Evolutionary conservation across 1,140 invertebrate species (phyloP).

Genomic region (Dendrolimus punctatus): DNA sequence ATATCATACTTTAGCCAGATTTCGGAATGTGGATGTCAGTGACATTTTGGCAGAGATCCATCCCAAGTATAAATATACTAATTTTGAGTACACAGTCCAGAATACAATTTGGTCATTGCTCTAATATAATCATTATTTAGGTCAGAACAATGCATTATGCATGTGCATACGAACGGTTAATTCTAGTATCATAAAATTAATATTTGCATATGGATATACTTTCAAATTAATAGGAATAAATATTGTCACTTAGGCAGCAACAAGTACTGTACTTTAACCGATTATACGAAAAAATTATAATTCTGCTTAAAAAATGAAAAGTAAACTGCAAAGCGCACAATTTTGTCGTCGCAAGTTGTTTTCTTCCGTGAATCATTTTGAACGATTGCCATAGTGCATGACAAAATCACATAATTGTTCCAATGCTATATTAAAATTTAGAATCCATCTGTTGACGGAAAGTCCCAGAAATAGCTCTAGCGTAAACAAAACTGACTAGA

Average conservation of each 20-base stretch:
- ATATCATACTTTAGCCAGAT: slow-evolving; percentile 41
- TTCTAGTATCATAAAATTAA: neutral
- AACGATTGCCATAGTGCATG: slow-evolving; percentile 1
- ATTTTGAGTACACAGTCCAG: slow-evolving; percentile 55
- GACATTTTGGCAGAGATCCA: slow-evolving; percentile 62
- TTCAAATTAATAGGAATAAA: too few relatives aligned
- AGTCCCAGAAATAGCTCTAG: slow-evolving; percentile 1
- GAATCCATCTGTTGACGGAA: slow-evolving; percentile 6
- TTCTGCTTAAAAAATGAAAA: too few relatives aligned
- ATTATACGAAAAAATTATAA: too few relatives aligned
- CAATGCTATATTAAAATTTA: slow-evolving; percentile 2
- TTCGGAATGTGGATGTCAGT: slow-evolving; percentile 60
- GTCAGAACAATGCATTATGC: slow-evolving; percentile 22
- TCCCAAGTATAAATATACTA: slow-evolving; percentile 62
- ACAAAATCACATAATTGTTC: slow-evolving; percentile 7
- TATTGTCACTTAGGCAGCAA: too few relatives aligned
- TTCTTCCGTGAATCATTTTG: slow-evolving; percentile 12
- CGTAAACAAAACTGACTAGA: too few relatives aligned
- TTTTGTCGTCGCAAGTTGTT: neutral
- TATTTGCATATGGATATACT: too few relatives aligned
- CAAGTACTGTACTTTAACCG: too few relatives aligned
- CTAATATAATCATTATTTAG: slow-evolving; percentile 41
- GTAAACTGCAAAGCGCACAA: too few relatives aligned
- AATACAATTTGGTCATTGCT: slow-evolving; percentile 60
- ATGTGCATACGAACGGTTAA: slow-evolving; percentile 10